Base-by-base conservation (phyloP, 2,888 invertebrate genomes). In the Protonemura montana region DNA sequence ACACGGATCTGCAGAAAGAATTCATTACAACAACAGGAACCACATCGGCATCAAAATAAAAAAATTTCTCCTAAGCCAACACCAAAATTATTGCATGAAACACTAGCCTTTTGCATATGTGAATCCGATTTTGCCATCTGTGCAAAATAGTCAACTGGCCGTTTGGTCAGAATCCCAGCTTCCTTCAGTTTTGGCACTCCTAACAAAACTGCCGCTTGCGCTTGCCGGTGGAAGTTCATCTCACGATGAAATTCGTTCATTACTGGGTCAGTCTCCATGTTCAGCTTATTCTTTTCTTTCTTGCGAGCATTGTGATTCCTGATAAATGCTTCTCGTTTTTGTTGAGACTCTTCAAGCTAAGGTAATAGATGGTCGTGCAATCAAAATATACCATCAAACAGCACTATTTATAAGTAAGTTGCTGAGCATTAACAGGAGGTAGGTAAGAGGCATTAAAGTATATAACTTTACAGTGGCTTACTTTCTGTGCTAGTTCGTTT, bases 111-210 rank as follows among this genome's bases (percentile, higher is more conserved):
- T 90, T 98, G 98, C 99, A 99, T 99, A 90, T 99, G 99, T 42
- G 94, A 95, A 92, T 99, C 99, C 21, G 97, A 94, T 91, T 99
- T 99, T 0, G 98, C 98, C 99, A 99, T 99, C 93, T 99, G 98
- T 0, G 99, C 99, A 92, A 98, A 99, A 91, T 98, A 99, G 91
- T 99, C 99, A 86, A 97, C 97, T 0, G 99, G 99, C 91, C 97
- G 93, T 90, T 94, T 95, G 0, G 98, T 98, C 0, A 94, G 92
- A 82, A 98, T 92, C 27, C 95, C 95, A 5, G 97, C 91, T 76
- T 94, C 94, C 87, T 97, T 96, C 10, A 99, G 92, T 88, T 94
- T 94, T 82, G 95, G 94, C 28, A 99, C 93, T 0, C 96, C 97
- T 88, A 96, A 95, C 30, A 97, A 89, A 0, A 97, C 97, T 0